These are phyloP conservation scores for Tribolium castaneum DNA, from an alignment of 1,140 invertebrate genomes.

Conservation along the genomic window DNA sequence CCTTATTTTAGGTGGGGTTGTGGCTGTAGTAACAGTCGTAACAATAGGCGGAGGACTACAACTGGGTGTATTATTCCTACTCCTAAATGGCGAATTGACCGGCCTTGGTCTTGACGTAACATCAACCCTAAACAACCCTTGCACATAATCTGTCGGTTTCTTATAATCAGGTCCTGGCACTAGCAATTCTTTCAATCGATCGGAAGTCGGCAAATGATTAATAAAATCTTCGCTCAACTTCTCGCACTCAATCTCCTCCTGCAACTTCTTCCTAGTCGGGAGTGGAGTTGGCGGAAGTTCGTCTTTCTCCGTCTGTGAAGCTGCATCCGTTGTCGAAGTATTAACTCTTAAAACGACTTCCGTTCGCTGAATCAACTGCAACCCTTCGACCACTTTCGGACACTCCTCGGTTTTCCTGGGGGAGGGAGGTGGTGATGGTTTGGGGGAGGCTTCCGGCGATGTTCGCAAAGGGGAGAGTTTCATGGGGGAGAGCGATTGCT, in stretches of 20 bases:
- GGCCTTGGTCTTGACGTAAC: slow-evolving; percentile 69
- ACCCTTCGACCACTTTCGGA: slow-evolving; percentile 66
- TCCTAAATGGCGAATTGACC: slow-evolving; percentile 60
- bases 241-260: slow-evolving; percentile 86
- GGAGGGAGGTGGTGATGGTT: slow-evolving; percentile 57
- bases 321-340: slow-evolving; percentile 70
- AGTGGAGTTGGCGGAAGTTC: slow-evolving; percentile 59
- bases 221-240: slow-evolving; percentile 78
- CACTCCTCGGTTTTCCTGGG: slow-evolving; percentile 57
- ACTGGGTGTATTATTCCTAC: slow-evolving; percentile 59
- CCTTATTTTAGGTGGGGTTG: slow-evolving; percentile 40
- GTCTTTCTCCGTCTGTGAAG: slow-evolving; percentile 72
- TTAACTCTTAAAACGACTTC: slow-evolving; percentile 73
- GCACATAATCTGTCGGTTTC: slow-evolving; percentile 82
- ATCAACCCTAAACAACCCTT: slow-evolving; percentile 80
- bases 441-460: slow-evolving; percentile 53
- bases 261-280: slow-evolving; percentile 68
- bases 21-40: neutral
- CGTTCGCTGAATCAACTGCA: slow-evolving; percentile 71
- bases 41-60: slow-evolving; percentile 55
- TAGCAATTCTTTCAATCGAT: slow-evolving; percentile 76
- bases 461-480: slow-evolving; percentile 42
- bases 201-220: slow-evolving; percentile 74
- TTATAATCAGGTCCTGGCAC: slow-evolving; percentile 79
- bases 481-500: slow-evolving; percentile 47